phyloP scores from a whole-genome alignment of 2,888 invertebrate genomes.

The Myathropa florea region DNA sequence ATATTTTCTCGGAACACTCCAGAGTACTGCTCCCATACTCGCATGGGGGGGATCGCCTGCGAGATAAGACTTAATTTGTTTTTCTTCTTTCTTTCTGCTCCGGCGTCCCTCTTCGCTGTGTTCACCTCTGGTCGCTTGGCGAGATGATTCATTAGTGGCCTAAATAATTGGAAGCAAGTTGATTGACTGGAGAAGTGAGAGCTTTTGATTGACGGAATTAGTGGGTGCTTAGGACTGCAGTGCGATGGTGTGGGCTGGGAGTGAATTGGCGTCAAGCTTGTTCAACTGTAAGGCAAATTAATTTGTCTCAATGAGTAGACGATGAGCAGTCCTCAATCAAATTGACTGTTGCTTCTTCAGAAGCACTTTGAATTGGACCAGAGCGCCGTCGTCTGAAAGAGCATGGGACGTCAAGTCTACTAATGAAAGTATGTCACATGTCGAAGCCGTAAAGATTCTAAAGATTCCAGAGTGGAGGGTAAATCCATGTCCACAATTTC shows the following conservation, averaged over 20 bases:
- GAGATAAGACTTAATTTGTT: slow-evolving; percentile 1
- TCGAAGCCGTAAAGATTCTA: too few species aligned
- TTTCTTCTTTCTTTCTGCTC: neutral
- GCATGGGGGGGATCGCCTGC: neutral
- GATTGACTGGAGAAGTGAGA: slow-evolving; percentile 4
- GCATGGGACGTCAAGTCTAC: too few species aligned
- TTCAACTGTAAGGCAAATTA: too few species aligned
- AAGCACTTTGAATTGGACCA: too few species aligned
- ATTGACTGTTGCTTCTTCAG: too few species aligned
- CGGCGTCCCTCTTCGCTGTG: too few species aligned
- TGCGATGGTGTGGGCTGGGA: neutral
- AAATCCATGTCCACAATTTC: too few species aligned
- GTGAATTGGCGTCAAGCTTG: neutral
- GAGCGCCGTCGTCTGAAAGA: too few species aligned
- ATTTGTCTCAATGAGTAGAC: too few species aligned
- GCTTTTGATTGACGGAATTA: neutral
- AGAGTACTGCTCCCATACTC: neutral
- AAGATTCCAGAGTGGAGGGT: too few species aligned
- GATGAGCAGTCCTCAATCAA: too few species aligned
- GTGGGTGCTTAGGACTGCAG: neutral
- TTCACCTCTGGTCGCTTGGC: neutral
- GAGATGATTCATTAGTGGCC: slow-evolving; percentile 27
- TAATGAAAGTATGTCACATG: too few species aligned
- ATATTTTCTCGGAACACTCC: slow-evolving; percentile 5
- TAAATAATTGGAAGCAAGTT: neutral